phyloP scores from a whole-genome alignment of 2,888 invertebrate genomes.

The Spisula solida region DNA sequence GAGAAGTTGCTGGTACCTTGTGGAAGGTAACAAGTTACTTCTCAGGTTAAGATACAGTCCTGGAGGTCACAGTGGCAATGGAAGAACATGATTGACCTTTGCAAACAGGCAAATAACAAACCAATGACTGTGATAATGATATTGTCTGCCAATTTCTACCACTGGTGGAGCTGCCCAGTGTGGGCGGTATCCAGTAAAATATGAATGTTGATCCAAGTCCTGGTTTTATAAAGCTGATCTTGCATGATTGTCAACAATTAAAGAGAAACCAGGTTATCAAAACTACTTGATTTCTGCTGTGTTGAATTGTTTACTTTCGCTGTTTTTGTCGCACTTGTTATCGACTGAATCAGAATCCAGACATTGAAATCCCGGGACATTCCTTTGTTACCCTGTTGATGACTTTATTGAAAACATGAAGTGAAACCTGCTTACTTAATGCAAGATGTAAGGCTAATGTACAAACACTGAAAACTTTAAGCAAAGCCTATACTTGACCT shows the following conservation, averaged over 20 bases:
- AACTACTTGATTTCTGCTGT: neutral
- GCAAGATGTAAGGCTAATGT: neutral
- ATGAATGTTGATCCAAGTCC: too few relatives aligned
- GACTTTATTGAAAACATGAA: slow-evolving; percentile 3
- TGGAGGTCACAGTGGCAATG: neutral
- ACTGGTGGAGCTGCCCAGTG: too few relatives aligned
- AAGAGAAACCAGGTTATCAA: too few relatives aligned
- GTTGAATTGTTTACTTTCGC: slow-evolving; percentile 10
- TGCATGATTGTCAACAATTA: too few relatives aligned
- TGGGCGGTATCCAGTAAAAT: too few relatives aligned
- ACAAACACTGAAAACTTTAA: neutral
- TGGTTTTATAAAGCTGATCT: too few relatives aligned
- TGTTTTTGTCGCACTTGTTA: neutral
- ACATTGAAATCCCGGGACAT: neutral
- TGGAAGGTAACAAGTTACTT: neutral
- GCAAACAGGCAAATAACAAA: too few relatives aligned
- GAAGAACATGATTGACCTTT: too few relatives aligned
- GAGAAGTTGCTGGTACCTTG: neutral
- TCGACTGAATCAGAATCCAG: neutral
- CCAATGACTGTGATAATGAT: too few relatives aligned
- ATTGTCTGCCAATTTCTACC: too few relatives aligned
- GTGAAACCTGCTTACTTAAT: slow-evolving; percentile 17
- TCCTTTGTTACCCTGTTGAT: neutral
- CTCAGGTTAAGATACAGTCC: neutral
- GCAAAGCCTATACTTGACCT: slow-evolving; percentile 18